phyloP scores from a whole-genome alignment of 2,113 vertebrate genomes.

The Girardinichthys multiradiatus region DNA sequence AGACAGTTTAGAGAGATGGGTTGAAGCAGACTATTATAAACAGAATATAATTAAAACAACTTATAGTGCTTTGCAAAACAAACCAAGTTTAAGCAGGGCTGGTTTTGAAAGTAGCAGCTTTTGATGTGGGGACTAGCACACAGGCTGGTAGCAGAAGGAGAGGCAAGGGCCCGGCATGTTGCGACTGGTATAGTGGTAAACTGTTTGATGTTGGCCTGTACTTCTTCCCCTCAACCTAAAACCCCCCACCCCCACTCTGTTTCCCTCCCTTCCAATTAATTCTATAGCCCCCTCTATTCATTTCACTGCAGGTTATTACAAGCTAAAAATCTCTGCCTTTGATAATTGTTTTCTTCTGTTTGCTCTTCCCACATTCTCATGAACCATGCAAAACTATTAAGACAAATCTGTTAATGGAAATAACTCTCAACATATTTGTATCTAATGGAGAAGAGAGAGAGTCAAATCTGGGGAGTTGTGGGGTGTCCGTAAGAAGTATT shows the following conservation, averaged over 20 bases:
- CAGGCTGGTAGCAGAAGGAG: constrained; percentile 55
- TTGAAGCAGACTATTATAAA: constrained; percentile 40
- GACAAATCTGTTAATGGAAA: constrained; percentile 41
- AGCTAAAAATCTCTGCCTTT: constrained; percentile 39
- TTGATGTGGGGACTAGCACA: constrained; percentile 64
- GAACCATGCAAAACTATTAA: constrained; percentile 22
- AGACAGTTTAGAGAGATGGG: constrained; percentile 38
- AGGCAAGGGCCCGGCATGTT: constrained; percentile 60
- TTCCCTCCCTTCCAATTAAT: constrained; percentile 52
- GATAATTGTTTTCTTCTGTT: constrained; percentile 27
- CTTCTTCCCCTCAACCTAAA: constrained; percentile 20
- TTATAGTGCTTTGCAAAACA: constrained; percentile 54
- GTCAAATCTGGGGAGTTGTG: constrained; percentile 12
- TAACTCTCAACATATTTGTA: constrained; percentile 22
- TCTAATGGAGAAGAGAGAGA: constrained; percentile 5
- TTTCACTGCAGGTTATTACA: constrained; percentile 61
- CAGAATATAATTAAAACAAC: constrained; percentile 48
- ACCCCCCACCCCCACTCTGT: constrained; percentile 27
- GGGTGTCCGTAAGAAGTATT: neutral
- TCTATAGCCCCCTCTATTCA: constrained; percentile 50
- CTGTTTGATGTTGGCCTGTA: constrained; percentile 72
- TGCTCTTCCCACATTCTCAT: constrained; percentile 15
- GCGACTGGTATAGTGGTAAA: constrained; percentile 72
- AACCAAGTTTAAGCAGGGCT: constrained; percentile 38
- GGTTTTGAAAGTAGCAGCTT: constrained; percentile 36